Evolutionary conservation across 2,797 vertebrate genomes (phyloP).

Genomic region (Pangasius mekongensis): DNA sequence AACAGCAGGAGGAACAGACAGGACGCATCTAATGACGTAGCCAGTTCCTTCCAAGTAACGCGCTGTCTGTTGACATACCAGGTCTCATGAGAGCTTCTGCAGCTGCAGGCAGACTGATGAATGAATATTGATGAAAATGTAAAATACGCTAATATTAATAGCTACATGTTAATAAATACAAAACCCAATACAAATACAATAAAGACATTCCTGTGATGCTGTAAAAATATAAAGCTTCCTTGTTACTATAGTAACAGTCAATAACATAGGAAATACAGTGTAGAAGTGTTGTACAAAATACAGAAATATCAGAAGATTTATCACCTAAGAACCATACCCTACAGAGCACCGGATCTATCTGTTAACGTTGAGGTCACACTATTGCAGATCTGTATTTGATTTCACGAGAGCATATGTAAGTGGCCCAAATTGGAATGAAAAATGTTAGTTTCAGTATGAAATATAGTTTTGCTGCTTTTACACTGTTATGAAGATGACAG

Average conservation of each 20-base stretch:
- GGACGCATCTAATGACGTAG: conserved; percentile 24
- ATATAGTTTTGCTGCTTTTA: background rate
- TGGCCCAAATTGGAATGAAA: background rate
- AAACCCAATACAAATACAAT: background rate
- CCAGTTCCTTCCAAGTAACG: conserved; percentile 14
- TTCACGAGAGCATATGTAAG: background rate
- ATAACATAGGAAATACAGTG: background rate
- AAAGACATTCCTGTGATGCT: background rate
- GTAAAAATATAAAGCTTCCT: background rate
- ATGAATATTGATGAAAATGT: background rate
- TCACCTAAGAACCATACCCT: background rate
- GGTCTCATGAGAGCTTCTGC: conserved; percentile 16
- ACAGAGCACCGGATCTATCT: background rate
- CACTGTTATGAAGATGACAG: background rate
- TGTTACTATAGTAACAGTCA: background rate
- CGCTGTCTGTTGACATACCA: background rate
- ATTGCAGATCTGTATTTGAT: background rate
- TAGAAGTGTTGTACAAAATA: background rate
- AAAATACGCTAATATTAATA: background rate
- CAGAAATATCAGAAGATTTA: background rate
- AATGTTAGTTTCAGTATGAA: background rate
- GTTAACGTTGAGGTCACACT: background rate
- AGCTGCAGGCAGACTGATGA: background rate
- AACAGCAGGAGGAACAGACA: conserved; percentile 27
- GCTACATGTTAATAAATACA: background rate